phyloP scores from a whole-genome alignment of 2,888 invertebrate genomes.

The Xanthorhoe spadicearia region DNA sequence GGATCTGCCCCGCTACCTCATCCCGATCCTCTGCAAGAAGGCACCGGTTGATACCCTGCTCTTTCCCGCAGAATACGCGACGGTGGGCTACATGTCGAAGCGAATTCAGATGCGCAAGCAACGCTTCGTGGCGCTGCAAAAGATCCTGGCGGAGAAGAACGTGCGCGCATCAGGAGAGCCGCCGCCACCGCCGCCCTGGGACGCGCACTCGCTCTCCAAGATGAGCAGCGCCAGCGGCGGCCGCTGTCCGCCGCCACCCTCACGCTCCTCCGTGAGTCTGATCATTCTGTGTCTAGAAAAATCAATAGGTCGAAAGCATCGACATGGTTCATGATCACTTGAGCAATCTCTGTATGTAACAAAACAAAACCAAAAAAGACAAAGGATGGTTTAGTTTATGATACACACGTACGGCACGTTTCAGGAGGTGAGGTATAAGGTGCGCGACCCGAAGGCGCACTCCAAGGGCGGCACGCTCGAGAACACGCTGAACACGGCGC shows the following conservation, averaged over 20 bases:
- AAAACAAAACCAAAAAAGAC: no score
- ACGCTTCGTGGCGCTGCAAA: conserved; percentile 93
- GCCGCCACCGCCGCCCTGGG: conserved; percentile 87
- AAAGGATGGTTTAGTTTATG: not conserved
- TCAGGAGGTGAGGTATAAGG: conserved; percentile 96
- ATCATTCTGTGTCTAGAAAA: no score
- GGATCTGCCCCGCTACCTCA: not conserved
- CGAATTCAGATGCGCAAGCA: conserved; percentile 97
- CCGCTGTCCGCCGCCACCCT: conserved; percentile 61
- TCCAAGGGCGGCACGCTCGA: conserved; percentile 94
- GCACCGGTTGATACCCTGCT: not conserved
- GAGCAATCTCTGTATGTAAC: no score
- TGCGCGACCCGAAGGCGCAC: conserved; percentile 95
- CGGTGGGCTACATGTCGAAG: conserved; percentile 98
- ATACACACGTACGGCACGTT: not conserved
- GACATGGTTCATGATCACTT: no score
- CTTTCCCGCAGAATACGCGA: conserved; percentile 92
- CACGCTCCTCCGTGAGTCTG: conserved; percentile 61
- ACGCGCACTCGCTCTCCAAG: conserved; percentile 86
- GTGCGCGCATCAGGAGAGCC: conserved; percentile 90
- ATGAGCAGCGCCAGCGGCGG: conserved; percentile 88
- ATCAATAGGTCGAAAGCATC: no score
- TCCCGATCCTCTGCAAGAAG: not conserved
- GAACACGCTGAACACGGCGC: conserved; percentile 91
- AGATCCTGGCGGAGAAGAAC: conserved; percentile 95